Evolutionary conservation across 2,888 invertebrate species (phyloP).

Genomic region (Lymantria dispar): DNA sequence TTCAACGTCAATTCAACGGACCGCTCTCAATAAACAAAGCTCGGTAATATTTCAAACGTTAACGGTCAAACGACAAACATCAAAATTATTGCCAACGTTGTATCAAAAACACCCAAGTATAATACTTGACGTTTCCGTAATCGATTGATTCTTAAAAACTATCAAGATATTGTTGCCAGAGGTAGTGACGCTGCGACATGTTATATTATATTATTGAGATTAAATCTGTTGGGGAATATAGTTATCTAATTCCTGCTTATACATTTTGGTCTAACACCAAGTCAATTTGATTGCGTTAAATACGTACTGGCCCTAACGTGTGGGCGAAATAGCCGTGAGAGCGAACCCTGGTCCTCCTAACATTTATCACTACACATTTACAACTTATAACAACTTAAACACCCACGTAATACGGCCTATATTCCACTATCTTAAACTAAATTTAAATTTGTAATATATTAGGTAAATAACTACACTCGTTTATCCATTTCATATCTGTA

Average conservation of each 20-base stretch:
- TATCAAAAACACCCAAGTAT: too few species aligned
- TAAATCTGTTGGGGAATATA: too few species aligned
- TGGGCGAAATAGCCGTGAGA: constrained; percentile 60
- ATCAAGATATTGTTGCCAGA: too few species aligned
- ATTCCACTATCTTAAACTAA: constrained; percentile 18
- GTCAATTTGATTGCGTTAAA: constrained; percentile 34
- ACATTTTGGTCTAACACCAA: constrained; percentile 18
- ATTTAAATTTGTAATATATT: constrained; percentile 34
- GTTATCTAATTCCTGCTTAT: background rate
- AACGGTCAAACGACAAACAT: too few species aligned
- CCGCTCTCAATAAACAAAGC: too few species aligned
- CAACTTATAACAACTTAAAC: constrained; percentile 22
- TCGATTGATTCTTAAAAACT: too few species aligned
- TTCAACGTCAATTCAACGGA: too few species aligned
- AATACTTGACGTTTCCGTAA: too few species aligned
- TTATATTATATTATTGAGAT: too few species aligned
- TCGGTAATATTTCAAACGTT: too few species aligned
- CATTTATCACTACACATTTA: constrained; percentile 26
- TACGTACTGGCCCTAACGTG: constrained; percentile 39
- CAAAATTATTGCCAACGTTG: too few species aligned
- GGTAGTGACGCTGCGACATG: too few species aligned
- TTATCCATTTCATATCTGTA: constrained; percentile 48
- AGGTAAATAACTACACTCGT: constrained; percentile 43
- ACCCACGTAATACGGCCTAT: constrained; percentile 22
- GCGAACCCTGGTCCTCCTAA: constrained; percentile 42